Conservation (phyloP, 1,140 invertebrate species). For the Heliconius nattereri region DNA sequence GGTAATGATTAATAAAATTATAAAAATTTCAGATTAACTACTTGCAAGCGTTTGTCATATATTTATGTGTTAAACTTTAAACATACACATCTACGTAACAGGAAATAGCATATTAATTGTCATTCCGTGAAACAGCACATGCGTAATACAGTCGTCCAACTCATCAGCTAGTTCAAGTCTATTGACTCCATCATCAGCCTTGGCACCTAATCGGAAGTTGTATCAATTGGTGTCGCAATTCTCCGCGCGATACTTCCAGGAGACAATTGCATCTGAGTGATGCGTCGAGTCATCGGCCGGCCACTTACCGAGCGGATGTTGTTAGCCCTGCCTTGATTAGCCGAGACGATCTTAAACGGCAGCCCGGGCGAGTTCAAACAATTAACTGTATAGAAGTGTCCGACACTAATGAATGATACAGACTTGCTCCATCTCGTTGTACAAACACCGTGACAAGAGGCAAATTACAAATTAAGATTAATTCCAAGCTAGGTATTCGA, state of each 20-base stretch:
- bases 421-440: conserved; percentile 76
- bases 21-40: no score
- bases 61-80: no score
- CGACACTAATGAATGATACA: conserved; percentile 79
- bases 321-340: conserved; percentile 78
- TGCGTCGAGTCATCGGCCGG: conserved; percentile 71
- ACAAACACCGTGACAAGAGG: conserved; percentile 76
- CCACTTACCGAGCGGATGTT: conserved; percentile 76
- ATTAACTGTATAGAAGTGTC: conserved; percentile 80
- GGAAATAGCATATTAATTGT: conserved; percentile 1
- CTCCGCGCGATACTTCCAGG: conserved; percentile 54
- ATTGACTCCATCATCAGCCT: conserved; percentile 61
- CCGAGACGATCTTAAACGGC: conserved; percentile 76
- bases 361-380: conserved; percentile 77
- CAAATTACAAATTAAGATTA: conserved; percentile 77
- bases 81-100: background rate
- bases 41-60: no score
- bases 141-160: conserved; percentile 20
- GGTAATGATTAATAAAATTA: no score
- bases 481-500: conserved; percentile 62
- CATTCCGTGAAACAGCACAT: conserved; percentile 3
- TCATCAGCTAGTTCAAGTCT: conserved; percentile 48
- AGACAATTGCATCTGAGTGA: conserved; percentile 75
- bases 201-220: conserved; percentile 77
- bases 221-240: conserved; percentile 65